Evolutionary conservation across 1,140 invertebrate genomes (phyloP), one percentile per base, ranked within the genome.

Genomic region (Apis laboriosa): DNA sequence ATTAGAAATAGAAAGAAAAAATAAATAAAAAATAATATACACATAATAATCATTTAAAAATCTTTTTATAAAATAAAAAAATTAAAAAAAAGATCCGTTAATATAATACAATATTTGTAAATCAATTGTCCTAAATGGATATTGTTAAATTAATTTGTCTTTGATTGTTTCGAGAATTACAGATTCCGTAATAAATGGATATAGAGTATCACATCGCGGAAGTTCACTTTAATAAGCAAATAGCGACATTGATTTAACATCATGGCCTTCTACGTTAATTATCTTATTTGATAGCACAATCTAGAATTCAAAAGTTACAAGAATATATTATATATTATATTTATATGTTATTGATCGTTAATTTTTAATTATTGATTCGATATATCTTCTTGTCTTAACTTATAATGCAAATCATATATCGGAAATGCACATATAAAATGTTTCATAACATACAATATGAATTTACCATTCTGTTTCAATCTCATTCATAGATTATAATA

Each of bases 191-290:
- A 81, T 17, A n/a, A 56, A 67, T 7, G 63, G 24, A 17, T 21
- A 34, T n/a, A 58, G 53, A 67, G 72, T 67, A 56, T 66, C 72
- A 17, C 28, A 51, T 56, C 79, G 24, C 72, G 72, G 53, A 81
- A 76, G 79, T 51, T 56, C 72, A 34, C 28, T 75, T 81, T 76
- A 81, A 81, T 63, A 73, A 75, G 79, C 72, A 76, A 67, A 81
- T 76, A 75, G 79, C 21, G 63, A 55, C 80, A 63, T 71, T 82
- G 80, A 24, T 77, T 70, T 60, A 77, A 67, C 73, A 56, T 55
- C 28, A 61, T 15, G 74, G 66, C 73, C 74, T 82, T 82, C 74
- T 34, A 55, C 64, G 64, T 77, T 77, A 82, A 82, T 82, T 82
- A 82, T 82, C 80, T 82, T 70, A 9, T 49, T 24, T 66, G 80